These are phyloP conservation scores for Mercenaria mercenaria DNA, from an alignment of 1,140 invertebrate genomes.

Conservation along the genomic window DNA sequence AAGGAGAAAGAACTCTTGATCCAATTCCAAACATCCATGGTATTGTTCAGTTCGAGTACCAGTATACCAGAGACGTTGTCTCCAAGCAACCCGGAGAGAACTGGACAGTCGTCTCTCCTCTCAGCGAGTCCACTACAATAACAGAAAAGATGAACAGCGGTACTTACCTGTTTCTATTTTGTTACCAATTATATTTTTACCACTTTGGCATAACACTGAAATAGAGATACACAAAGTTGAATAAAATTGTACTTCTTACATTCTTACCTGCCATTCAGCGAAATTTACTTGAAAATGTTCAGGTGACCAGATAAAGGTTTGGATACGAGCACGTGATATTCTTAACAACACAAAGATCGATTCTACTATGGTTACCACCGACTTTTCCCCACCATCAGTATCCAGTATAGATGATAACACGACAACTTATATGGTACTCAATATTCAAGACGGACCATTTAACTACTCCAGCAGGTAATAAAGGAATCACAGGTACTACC, in stretches of 20 bases:
- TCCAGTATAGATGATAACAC: background rate
- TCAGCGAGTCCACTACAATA: background rate
- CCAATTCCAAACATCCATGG: constrained; percentile 36
- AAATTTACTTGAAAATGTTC: too few species aligned
- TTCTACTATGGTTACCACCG: constrained; percentile 20
- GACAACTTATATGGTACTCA: background rate
- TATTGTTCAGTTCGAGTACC: constrained; percentile 49
- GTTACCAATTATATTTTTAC: background rate
- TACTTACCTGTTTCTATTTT: too few species aligned
- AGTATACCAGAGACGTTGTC: background rate
- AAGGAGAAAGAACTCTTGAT: constrained; percentile 2
- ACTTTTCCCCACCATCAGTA: background rate
- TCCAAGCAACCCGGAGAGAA: background rate
- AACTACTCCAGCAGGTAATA: constrained; percentile 29
- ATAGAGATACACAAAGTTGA: too few species aligned
- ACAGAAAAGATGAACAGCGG: background rate
- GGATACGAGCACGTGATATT: constrained; percentile 34
- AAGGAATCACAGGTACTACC: background rate
- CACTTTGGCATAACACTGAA: too few species aligned
- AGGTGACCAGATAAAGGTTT: constrained; percentile 32
- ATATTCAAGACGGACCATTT: background rate
- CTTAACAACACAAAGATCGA: constrained; percentile 31
- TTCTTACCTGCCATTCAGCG: too few species aligned
- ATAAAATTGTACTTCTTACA: too few species aligned
- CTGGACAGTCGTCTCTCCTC: background rate